These are phyloP conservation scores for Mola mola DNA, from an alignment of 2,113 vertebrate species.

Conservation along the genomic window DNA sequence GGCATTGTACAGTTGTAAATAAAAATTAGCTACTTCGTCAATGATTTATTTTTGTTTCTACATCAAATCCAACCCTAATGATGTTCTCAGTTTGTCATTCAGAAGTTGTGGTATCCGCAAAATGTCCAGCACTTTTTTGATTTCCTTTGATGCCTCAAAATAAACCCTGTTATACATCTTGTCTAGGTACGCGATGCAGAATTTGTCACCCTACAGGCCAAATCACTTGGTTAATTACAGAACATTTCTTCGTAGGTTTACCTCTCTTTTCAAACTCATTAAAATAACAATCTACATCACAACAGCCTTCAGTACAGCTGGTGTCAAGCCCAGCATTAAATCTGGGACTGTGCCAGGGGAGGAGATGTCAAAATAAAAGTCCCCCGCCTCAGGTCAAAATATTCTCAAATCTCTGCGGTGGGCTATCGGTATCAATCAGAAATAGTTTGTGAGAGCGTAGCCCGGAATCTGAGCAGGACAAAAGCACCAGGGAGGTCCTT, in stretches of 20 bases:
- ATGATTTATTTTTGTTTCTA: slow-evolving; percentile 2
- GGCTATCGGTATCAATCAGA: slow-evolving; percentile 69
- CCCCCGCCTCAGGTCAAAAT: slow-evolving; percentile 73
- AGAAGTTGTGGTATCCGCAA: slow-evolving; percentile 34
- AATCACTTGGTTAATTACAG: slow-evolving; percentile 74
- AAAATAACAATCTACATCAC: slow-evolving; percentile 63
- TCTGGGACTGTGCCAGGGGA: slow-evolving; percentile 65
- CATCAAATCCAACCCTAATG: slow-evolving; percentile 11
- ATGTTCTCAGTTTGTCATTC: slow-evolving; percentile 5
- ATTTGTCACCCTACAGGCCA: slow-evolving; percentile 58
- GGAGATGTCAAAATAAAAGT: slow-evolving; percentile 79
- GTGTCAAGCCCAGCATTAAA: slow-evolving; percentile 66
- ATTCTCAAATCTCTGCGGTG: slow-evolving; percentile 70
- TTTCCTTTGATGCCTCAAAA: slow-evolving; percentile 61
- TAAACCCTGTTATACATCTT: slow-evolving; percentile 48
- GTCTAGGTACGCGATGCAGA: slow-evolving; percentile 27
- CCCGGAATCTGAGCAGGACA: slow-evolving; percentile 63
- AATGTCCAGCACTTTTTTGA: slow-evolving; percentile 23
- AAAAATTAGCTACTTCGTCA: slow-evolving; percentile 8
- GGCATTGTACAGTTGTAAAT: too few relatives aligned
- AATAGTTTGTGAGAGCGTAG: slow-evolving; percentile 59
- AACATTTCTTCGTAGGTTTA: slow-evolving; percentile 68
- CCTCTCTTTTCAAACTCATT: slow-evolving; percentile 73
- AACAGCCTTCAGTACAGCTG: slow-evolving; percentile 52
- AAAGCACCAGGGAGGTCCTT: slow-evolving; percentile 74